Evolutionary conservation across 2,113 vertebrate genomes (phyloP), one percentile per base, ranked within the genome.

Genomic region (Eurypyga helias): DNA sequence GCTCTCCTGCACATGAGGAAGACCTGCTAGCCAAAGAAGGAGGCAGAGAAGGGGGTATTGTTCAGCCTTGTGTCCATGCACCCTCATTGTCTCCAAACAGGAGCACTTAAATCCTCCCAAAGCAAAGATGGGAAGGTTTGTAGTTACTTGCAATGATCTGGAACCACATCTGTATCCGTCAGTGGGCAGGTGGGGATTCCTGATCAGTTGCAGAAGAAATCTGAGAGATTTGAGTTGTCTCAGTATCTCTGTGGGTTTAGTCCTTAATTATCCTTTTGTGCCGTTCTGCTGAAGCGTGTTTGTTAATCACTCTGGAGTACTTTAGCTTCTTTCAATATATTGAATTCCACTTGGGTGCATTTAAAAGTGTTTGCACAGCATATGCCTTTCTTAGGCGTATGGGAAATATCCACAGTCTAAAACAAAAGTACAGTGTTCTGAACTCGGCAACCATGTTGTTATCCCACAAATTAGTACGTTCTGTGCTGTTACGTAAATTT

Each of bases 241-340:
- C 36, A 57, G 54, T 90, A 72, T 90, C 67, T 84, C 70, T 69
- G 36, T 87, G 75, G 28, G 14, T 54, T 93, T 94, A 80, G 52
- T 48, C 65, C 66, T 91, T 90, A 94, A 83, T 92, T 95, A 83
- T 95, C 60, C 64, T 84, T 83, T 78, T 87, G 71, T 70, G 66
- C 62, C 58, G 11, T 65, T 90, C 52, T 90, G 70, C 54, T 91
- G 82, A 73, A 93, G 70, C 7, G 0, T 1, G 2, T 89, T 93
- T 87, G 34, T 89, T 93, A 94, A 94, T 94, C 62, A 38, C 55
- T 90, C 41, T 61, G 26, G 62, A 87, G 75, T 87, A 90, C 84
- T 93, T 95, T 3, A 87, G n/a, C 66, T 85, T 93, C 81, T 91
- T 91, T 95, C 90, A 91, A 70, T 94, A 88, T 96, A 90, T 88